Evolutionary conservation across 2,797 vertebrate genomes (phyloP), one percentile per base, ranked within the genome.

Genomic region (Denticeps clupeoides): DNA sequence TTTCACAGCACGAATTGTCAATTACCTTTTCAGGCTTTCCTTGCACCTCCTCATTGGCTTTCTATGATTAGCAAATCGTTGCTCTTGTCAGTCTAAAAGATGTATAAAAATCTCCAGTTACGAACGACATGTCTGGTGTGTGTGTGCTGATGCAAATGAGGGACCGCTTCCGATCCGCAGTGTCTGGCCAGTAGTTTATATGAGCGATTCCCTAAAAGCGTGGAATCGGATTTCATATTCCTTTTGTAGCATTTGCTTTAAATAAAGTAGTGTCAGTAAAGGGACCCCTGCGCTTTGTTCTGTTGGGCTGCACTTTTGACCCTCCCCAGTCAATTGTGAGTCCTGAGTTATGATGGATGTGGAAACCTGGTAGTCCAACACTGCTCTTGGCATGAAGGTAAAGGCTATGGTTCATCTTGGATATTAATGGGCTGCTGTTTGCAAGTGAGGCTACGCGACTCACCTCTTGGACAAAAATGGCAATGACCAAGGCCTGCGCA

Each of bases 391-490:
- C 73, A 65, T 73, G 73, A 78, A 79, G 73, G 77, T 73, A 76
- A 78, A 74, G 72, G 61, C n/a, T 70, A 69, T 76, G 78, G 74
- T 82, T 82, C 77, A 80, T 82, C 77, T 63, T 65, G 53, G 62
- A 73, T 82, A 81, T 75, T 82, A 82, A 84, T 82, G 77, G 75
- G 75, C 69, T 70, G 72, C 62, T 68, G 69, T 78, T 81, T 79
- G 71, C 73, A 80, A 78, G 75, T 72, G 74, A 74, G 77, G 82
- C 82, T 80, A 79, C 79, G 74, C 56, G 75, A 80, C 80, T 82
- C 78, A 82, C 78, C 78, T 79, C 81, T 80, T 70, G 78, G 82
- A 82, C 80, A 82, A 78, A 76, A 73, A 78, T 80, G 78, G 78
- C 77, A 78, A 74, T 80, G 79, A 76, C 81, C 83, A 83, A 84